A percentile compares a stretch with the other conserved stretches of the same genome.
Conservation (phyloP, 2,888 invertebrate species). For the Panopea generosa region DNA sequence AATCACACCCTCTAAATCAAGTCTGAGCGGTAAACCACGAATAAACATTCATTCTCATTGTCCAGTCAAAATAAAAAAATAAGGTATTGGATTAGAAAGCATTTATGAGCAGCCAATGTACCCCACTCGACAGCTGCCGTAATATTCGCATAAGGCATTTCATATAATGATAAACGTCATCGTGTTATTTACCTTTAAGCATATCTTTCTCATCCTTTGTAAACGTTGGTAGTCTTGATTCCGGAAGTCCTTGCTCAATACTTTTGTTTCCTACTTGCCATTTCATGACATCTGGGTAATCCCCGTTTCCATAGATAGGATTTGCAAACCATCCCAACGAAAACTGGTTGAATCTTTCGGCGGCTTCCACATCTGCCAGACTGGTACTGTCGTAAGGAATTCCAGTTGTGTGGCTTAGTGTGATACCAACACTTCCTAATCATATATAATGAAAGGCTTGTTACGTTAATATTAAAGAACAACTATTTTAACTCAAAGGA, state of each 20-base stretch:
- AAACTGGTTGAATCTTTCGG: slow-evolving; percentile 67
- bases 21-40: too few relatives aligned
- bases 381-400: slow-evolving; percentile 59
- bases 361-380: slow-evolving; percentile 65
- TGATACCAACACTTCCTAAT: slow-evolving; percentile 70
- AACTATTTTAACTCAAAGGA: too few relatives aligned
- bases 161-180: too few relatives aligned
- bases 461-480: too few relatives aligned
- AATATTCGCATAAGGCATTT: too few relatives aligned
- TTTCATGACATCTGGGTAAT: slow-evolving; percentile 85
- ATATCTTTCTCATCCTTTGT: slow-evolving; percentile 76
- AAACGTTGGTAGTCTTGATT: slow-evolving; percentile 79
- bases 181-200: slow-evolving; percentile 73
- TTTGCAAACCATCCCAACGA: slow-evolving; percentile 79
- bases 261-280: slow-evolving; percentile 68
- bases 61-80: too few relatives aligned
- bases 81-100: too few relatives aligned
- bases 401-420: slow-evolving; percentile 65
- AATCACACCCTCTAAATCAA: too few relatives aligned
- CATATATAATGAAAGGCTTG: background rate
- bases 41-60: too few relatives aligned
- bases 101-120: too few relatives aligned
- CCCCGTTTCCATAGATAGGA: slow-evolving; percentile 83
- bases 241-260: slow-evolving; percentile 55
- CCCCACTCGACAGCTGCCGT: too few relatives aligned